These are phyloP conservation scores for Diadumene lineata DNA, from an alignment of 92 coral and sea anemone genomes.

Conservation along the genomic window DNA sequence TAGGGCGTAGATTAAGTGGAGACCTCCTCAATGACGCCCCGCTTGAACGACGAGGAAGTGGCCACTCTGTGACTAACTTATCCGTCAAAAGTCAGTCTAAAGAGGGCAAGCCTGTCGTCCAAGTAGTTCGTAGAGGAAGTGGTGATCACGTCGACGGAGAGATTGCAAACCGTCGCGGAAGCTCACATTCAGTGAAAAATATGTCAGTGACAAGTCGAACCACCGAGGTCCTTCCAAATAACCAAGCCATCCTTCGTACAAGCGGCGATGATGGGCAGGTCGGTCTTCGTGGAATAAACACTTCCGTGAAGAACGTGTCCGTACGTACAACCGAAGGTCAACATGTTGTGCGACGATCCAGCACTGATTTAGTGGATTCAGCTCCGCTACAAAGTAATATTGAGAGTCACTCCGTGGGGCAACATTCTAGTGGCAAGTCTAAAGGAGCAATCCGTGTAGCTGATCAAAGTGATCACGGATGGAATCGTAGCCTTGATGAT, in stretches of 20 bases:
- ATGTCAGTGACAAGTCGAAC: neutral
- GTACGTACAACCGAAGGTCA: constrained; percentile 1
- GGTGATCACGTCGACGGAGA: neutral
- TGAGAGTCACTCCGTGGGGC: neutral
- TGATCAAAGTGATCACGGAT: neutral
- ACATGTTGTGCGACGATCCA: neutral
- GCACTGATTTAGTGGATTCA: neutral
- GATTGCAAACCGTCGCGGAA: neutral
- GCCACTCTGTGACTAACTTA: constrained; percentile 5
- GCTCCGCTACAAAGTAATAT: neutral
- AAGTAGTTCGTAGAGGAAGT: neutral
- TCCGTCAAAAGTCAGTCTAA: neutral
- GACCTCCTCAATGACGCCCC: neutral
- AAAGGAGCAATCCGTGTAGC: neutral
- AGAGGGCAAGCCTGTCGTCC: neutral
- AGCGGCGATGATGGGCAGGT: neutral
- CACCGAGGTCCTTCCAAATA: neutral
- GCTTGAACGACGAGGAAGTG: neutral
- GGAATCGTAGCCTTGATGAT: neutral
- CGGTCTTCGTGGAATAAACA: neutral
- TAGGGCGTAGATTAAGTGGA: constrained; percentile 5
- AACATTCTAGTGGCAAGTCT: neutral
- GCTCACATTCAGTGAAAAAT: neutral
- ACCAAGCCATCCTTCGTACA: neutral
- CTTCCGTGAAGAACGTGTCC: neutral